These are phyloP conservation scores for Luidia sarsii DNA, from an alignment of 53 echinoderm and acorn worm species.

Conservation along the genomic window DNA sequence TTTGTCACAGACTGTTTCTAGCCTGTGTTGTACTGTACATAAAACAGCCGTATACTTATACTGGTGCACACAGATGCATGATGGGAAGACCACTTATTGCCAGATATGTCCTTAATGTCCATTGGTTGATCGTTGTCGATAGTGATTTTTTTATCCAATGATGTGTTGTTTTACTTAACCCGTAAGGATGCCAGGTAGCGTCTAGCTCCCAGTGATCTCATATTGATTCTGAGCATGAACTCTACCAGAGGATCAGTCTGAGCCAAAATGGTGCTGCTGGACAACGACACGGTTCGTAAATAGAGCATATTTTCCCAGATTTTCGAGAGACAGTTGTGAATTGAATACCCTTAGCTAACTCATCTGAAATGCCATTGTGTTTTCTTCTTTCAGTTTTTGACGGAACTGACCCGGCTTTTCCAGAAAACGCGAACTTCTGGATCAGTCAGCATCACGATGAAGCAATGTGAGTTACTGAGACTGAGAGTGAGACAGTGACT, in stretches of 20 bases:
- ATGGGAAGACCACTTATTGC: not conserved
- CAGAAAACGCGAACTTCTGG: constrained; percentile 88
- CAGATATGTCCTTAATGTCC: not conserved
- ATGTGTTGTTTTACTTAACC: not conserved
- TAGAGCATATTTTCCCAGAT: constrained; percentile 5
- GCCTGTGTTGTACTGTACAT: too few relatives aligned
- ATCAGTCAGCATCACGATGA: constrained; percentile 88
- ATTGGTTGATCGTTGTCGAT: constrained; percentile 4
- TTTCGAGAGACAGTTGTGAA: too few relatives aligned
- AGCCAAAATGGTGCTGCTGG: constrained; percentile 57
- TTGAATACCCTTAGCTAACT: too few relatives aligned
- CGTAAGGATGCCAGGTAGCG: not conserved
- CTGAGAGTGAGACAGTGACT: too few relatives aligned
- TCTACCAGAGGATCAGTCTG: not conserved
- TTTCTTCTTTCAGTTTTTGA: constrained; percentile 79
- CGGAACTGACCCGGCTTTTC: constrained; percentile 81
- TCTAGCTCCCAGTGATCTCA: constrained; percentile 1
- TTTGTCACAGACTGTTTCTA: too few relatives aligned
- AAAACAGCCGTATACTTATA: too few relatives aligned
- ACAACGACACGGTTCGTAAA: constrained; percentile 52
- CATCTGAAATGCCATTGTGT: too few relatives aligned
- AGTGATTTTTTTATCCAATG: not conserved
- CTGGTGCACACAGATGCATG: constrained; percentile 31
- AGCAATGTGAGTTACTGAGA: constrained; percentile 86
- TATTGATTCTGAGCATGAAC: not conserved